Evolutionary conservation across 2,797 vertebrate species (phyloP).

Genomic region (Micrastur ruficollis): DNA sequence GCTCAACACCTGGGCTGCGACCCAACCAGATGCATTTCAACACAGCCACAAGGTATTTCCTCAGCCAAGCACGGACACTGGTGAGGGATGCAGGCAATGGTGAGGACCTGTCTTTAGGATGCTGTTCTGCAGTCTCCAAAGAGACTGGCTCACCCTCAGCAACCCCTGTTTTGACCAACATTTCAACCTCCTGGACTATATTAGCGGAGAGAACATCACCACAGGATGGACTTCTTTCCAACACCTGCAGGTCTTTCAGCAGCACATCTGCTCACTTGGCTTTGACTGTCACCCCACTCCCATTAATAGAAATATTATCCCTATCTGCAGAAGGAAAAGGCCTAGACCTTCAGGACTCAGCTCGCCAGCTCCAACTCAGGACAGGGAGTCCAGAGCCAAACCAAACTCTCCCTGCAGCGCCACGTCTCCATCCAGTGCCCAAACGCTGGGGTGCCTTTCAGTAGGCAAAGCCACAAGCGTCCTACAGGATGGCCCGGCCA

Average conservation of each 20-base stretch:
- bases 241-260: background rate
- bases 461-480: background rate
- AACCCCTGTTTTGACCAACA: background rate
- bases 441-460: background rate
- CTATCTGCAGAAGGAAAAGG: background rate
- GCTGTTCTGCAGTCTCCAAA: background rate
- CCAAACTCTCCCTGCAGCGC: background rate
- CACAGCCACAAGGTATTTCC: background rate
- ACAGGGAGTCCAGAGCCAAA: background rate
- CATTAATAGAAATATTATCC: background rate
- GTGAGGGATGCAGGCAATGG: background rate
- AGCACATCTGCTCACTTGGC: background rate
- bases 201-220: background rate
- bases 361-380: background rate
- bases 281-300: background rate
- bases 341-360: background rate
- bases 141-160: background rate
- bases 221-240: background rate
- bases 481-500: fast-evolving
- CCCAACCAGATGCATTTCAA: background rate
- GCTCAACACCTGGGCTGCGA: background rate
- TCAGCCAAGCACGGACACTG: background rate
- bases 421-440: background rate
- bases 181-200: background rate
- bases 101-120: background rate